Evolutionary conservation across 2,888 invertebrate genomes (phyloP), one percentile per base, ranked within the genome.

Genomic region (Torymus tubicola): DNA sequence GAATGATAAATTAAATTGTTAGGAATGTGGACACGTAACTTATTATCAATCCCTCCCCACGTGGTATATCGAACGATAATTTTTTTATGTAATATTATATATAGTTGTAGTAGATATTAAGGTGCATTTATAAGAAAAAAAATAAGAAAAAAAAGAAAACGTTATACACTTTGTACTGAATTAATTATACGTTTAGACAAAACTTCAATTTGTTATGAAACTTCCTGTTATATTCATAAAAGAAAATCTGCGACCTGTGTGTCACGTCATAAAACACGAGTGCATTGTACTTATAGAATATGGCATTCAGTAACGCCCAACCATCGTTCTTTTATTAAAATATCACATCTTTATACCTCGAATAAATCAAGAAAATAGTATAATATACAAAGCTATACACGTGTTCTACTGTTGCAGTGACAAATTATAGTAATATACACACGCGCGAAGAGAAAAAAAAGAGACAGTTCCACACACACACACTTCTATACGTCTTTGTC

Each of bases 181-280:
- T 52, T 72, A 80, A 80, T 80, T 80, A 52, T 52, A 64, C 64
- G 53, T 52, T 67, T 60, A 60, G 31, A 70, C 61, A 71, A 76
- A 76, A 68, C 57, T 75, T 77, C 65, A 69, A 81, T 77, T 81
- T 64, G 31, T 81, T 81, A 60, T 24, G 80, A 76, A 81, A 81
- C 68, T 63, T 81, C 77, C 80, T 81, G 76, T 69, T 63, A 63
- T 63, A 63, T 76, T 68, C 69, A 71, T 42, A 42, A 13, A 65
- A 12, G 55, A 18, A 31, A 65, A 18, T 65, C n/a, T 42, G 14
- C 58, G 42, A 60, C 63, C 58, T 73, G 52, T 73, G 52, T 61
- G 16, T 57, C 31, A 72, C 67, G 50, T 21, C 21, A 21, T 60
- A 80, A 52, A 61, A 70, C 31, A 50, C 55, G 16, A 42, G 42